phyloP scores from a whole-genome alignment of 2,113 vertebrate genomes.

The Calyptomena viridis region DNA sequence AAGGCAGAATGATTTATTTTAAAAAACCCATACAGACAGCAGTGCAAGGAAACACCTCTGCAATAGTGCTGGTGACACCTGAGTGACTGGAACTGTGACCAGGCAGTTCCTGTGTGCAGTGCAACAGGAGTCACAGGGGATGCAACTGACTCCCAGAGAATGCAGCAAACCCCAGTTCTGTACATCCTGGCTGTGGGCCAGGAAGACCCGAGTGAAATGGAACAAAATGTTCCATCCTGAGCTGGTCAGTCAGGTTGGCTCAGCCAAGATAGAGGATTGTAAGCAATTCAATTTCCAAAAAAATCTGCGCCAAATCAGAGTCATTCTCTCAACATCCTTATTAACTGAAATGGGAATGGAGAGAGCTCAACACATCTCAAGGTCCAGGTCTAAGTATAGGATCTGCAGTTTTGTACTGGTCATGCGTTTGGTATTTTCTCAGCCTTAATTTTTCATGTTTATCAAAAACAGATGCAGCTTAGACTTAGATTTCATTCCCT shows the following conservation, averaged over 20 bases:
- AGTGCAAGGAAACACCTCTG: neutral
- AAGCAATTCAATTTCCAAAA: neutral
- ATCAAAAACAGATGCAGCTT: constrained; percentile 57
- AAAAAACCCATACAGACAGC: fast-evolving
- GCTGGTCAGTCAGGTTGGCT: neutral
- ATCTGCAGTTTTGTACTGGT: constrained; percentile 19
- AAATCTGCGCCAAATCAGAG: neutral
- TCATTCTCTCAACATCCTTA: neutral
- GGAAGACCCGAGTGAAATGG: neutral
- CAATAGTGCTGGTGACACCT: fast-evolving
- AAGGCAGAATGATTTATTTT: neutral
- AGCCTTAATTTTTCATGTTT: constrained; percentile 45
- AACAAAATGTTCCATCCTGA: neutral
- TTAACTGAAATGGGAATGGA: neutral
- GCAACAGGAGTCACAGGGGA: neutral
- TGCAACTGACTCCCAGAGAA: neutral
- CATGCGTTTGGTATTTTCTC: constrained; percentile 52
- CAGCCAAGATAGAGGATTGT: neutral
- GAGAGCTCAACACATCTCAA: neutral
- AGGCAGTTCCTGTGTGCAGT: neutral
- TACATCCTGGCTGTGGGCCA: neutral
- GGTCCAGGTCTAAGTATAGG: constrained; percentile 34
- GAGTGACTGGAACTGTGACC: neutral
- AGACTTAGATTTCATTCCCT: constrained; percentile 16
- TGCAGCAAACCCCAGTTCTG: fast-evolving